Percentiles rank a stretch among this genome's conserved stretches.
Conservation (phyloP, 1,140 invertebrate species). For the Druon quercuslanigerum region DNA sequence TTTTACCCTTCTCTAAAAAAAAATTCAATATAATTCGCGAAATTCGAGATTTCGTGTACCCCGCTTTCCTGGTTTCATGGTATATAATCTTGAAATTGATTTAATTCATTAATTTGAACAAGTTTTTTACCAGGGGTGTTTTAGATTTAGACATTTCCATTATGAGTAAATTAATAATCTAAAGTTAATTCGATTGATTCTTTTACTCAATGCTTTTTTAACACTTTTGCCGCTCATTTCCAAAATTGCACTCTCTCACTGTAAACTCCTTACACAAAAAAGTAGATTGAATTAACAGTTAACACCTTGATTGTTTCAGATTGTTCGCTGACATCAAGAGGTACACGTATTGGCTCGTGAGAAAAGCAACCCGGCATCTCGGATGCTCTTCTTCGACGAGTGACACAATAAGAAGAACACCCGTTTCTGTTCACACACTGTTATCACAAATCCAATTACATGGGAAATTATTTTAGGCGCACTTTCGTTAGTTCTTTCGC, state of each 20-base stretch:
- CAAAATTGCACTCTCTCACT: background rate
- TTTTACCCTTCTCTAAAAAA: too few species aligned
- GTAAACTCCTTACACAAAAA: background rate
- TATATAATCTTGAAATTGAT: too few species aligned
- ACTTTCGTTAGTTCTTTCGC: conserved; percentile 39
- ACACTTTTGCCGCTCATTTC: background rate
- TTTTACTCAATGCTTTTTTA: background rate
- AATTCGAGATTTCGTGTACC: too few species aligned
- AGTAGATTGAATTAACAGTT: conserved; percentile 22
- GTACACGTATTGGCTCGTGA: conserved; percentile 82
- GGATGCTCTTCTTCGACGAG: conserved; percentile 44
- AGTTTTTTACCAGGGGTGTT: too few species aligned
- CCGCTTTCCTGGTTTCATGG: too few species aligned
- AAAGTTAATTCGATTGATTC: too few species aligned
- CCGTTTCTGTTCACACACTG: conserved; percentile 34
- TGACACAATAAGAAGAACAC: conserved; percentile 33
- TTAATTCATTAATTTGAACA: too few species aligned
- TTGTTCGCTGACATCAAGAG: conserved; percentile 85
- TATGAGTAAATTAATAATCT: background rate
- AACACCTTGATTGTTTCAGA: conserved; percentile 86
- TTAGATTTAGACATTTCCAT: too few species aligned
- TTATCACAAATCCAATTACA: conserved; percentile 24
- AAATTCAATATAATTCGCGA: too few species aligned
- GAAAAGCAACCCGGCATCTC: conserved; percentile 80
- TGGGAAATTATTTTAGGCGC: background rate